A percentile compares a stretch with the other conserved stretches of the same genome.
These are phyloP conservation scores for Andrena haemorrhoa DNA, from an alignment of 2,888 invertebrate genomes.

Conservation along the genomic window DNA sequence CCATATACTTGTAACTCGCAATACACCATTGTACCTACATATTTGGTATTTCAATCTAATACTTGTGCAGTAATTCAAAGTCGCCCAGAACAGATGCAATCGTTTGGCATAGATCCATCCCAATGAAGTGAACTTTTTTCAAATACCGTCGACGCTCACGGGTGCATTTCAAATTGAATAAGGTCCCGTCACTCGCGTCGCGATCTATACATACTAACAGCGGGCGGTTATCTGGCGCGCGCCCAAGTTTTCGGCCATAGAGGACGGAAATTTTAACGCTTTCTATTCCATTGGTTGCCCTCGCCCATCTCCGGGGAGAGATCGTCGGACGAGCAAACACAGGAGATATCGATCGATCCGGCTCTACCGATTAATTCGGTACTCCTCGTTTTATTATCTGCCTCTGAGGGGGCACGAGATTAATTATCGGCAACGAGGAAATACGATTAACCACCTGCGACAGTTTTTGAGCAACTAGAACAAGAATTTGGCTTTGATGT, in stretches of 20 bases:
- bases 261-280: conserved; percentile 63
- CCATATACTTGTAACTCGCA: too few relatives aligned
- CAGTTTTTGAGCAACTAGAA: conserved; percentile 36
- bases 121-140: conserved; percentile 23
- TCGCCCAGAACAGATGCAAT: conserved; percentile 30
- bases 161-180: conserved; percentile 67
- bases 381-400: conserved; percentile 43
- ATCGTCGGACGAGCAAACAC: conserved; percentile 44
- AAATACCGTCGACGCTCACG: conserved; percentile 41
- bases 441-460: conserved; percentile 65
- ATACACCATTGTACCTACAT: too few relatives aligned
- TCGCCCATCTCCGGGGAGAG: conserved; percentile 58
- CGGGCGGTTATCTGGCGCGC: conserved; percentile 58
- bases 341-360: conserved; percentile 55
- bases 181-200: conserved; percentile 57
- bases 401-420: conserved; percentile 63
- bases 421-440: conserved; percentile 74
- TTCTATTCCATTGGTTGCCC: conserved; percentile 56
- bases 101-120: conserved; percentile 51
- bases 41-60: conserved; percentile 12
- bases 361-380: conserved; percentile 45
- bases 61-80: conserved; percentile 21
- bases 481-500: conserved; percentile 44
- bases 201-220: conserved; percentile 44
- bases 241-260: conserved; percentile 59